phyloP scores from a whole-genome alignment of 2,113 vertebrate genomes.

The Pelvicachromis taeniatus region DNA sequence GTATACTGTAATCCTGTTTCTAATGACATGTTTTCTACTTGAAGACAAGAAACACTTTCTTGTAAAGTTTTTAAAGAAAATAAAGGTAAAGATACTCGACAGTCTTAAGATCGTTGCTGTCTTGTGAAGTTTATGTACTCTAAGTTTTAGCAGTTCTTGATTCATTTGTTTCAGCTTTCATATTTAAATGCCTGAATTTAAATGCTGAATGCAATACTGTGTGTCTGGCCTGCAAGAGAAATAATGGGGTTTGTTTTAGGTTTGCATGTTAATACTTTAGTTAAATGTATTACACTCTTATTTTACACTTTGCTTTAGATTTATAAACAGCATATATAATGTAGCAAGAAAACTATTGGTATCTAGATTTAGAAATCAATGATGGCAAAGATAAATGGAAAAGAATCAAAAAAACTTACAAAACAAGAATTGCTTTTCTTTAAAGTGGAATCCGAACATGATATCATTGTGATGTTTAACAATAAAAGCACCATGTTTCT shows the following conservation, averaged over 20 bases:
- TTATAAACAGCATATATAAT: neutral
- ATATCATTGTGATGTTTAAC: neutral
- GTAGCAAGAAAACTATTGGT: neutral
- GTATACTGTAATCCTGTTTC: conserved; percentile 21
- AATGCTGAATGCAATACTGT: neutral
- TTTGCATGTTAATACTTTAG: neutral
- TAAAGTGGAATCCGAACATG: neutral
- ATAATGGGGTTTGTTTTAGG: neutral
- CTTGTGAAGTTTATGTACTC: neutral
- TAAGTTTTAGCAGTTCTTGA: neutral
- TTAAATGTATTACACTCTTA: neutral
- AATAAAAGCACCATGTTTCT: neutral
- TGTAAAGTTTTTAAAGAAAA: conserved; percentile 15
- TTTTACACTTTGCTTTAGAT: neutral
- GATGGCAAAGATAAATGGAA: neutral
- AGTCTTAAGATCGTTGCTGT: conserved; percentile 52
- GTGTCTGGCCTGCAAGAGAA: neutral
- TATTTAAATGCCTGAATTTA: neutral
- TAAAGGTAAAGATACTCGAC: conserved; percentile 35
- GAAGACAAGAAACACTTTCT: conserved; percentile 32
- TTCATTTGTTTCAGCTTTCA: conserved; percentile 33
- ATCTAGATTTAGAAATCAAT: neutral
- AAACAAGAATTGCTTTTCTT: neutral
- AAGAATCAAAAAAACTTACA: neutral
- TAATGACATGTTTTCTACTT: conserved; percentile 54